Conservation (phyloP, 1,140 invertebrate species). For the Alviniconcha marisindica region DNA sequence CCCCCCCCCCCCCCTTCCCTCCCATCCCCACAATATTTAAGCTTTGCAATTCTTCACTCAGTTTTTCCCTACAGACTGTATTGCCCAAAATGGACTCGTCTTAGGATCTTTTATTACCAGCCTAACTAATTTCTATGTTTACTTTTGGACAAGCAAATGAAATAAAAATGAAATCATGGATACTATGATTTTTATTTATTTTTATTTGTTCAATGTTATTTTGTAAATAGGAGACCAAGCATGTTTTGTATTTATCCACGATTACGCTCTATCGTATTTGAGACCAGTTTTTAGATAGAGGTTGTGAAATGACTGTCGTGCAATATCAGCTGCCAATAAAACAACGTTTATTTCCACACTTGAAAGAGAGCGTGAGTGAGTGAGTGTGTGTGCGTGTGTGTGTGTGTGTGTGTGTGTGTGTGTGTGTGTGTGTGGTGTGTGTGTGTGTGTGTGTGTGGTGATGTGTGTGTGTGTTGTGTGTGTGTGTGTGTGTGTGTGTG, state of each 20-base stretch:
- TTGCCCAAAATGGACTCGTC: too few relatives aligned
- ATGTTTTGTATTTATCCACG: neutral
- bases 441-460: neutral
- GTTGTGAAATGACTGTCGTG: neutral
- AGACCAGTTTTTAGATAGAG: neutral
- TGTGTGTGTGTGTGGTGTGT: neutral
- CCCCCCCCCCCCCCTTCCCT: neutral
- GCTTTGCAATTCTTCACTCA: neutral
- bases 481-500: neutral
- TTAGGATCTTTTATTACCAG: too few relatives aligned
- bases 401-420: slow-evolving; percentile 3
- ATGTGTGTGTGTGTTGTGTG: neutral
- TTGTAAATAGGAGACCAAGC: neutral
- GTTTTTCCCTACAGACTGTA: neutral
- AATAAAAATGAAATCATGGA: neutral
- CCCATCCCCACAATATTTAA: neutral
- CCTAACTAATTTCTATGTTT: too few relatives aligned
- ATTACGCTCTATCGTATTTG: neutral
- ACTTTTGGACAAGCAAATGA: too few relatives aligned
- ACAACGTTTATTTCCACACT: neutral
- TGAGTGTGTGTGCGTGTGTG: neutral
- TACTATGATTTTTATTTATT: neutral
- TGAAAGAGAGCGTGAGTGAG: neutral
- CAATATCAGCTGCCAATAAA: neutral
- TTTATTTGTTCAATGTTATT: neutral